phyloP scores from a whole-genome alignment of 30 jellyfish, hydroid and myxozoan genomes.

The Hydra vulgaris region DNA sequence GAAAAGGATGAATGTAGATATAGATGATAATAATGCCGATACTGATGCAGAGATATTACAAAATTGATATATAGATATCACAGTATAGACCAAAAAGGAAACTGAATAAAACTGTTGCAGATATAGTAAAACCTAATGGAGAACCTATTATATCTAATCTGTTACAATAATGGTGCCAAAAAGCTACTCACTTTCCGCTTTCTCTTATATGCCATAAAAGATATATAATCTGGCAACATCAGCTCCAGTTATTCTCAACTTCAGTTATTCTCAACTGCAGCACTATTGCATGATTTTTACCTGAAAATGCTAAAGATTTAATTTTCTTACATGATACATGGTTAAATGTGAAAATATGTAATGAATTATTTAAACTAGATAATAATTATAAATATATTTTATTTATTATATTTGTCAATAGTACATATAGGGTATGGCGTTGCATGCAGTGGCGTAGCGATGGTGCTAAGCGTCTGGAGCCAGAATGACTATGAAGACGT shows the following conservation, averaged over 20 bases:
- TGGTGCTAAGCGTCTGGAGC: too few species aligned
- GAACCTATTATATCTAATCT: not conserved
- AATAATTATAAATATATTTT: too few species aligned
- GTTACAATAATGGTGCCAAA: not conserved
- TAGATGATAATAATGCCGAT: not conserved
- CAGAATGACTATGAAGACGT: too few species aligned
- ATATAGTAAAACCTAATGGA: not conserved
- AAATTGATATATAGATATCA: not conserved
- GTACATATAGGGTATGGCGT: not conserved
- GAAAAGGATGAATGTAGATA: too few species aligned
- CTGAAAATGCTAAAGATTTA: not conserved
- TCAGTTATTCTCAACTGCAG: too few species aligned
- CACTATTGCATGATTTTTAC: not conserved
- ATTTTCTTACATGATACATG: not conserved
- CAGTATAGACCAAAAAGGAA: not conserved
- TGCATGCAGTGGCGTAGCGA: too few species aligned
- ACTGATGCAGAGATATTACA: not conserved
- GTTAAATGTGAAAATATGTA: not conserved
- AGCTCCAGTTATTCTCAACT: not conserved
- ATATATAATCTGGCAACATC: not conserved
- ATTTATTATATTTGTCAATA: not conserved
- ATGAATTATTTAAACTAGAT: not conserved
- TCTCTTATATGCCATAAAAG: not conserved
- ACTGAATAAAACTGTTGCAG: not conserved
- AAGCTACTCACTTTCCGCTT: not conserved